Conservation (phyloP, 2,113 vertebrate species). For the Myocastor coypus region DNA sequence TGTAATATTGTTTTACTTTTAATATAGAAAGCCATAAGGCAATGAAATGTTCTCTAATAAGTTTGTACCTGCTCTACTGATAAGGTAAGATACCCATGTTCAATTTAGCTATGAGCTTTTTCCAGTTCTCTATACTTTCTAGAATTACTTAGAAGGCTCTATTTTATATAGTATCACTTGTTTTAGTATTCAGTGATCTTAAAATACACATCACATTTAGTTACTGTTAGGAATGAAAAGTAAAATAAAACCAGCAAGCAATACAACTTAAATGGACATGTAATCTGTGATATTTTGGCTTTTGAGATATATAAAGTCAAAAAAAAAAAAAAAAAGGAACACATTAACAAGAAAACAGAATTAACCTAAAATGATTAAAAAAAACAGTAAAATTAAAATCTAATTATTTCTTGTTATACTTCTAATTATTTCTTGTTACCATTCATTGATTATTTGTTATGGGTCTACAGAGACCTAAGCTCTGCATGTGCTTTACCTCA, state of each 20-base stretch:
- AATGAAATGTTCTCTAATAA: slow-evolving; percentile 1
- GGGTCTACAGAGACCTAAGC: not conserved
- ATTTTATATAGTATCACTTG: not conserved
- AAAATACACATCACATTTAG: slow-evolving; percentile 11
- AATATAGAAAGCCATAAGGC: not conserved
- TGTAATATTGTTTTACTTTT: not conserved
- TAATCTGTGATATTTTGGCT: not conserved
- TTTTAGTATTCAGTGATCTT: not conserved
- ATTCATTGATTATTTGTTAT: not conserved
- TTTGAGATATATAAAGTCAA: not conserved
- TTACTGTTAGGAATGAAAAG: not conserved
- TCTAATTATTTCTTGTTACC: no score
- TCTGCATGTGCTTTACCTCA: not conserved
- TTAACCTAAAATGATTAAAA: slow-evolving; percentile 9
- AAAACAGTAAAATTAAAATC: not conserved
- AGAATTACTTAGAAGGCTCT: not conserved
- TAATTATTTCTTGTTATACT: no score
- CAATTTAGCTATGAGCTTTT: not conserved
- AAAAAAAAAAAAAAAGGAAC: not conserved
- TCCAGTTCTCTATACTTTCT: not conserved
- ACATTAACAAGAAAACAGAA: not conserved
- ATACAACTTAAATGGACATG: not conserved
- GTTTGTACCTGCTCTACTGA: not conserved
- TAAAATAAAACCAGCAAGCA: not conserved
- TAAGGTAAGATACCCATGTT: not conserved